A percentile compares a stretch with the other conserved stretches of the same genome.
These are phyloP conservation scores for Eupsilia transversa DNA, from an alignment of 2,888 invertebrate species.

Conservation along the genomic window DNA sequence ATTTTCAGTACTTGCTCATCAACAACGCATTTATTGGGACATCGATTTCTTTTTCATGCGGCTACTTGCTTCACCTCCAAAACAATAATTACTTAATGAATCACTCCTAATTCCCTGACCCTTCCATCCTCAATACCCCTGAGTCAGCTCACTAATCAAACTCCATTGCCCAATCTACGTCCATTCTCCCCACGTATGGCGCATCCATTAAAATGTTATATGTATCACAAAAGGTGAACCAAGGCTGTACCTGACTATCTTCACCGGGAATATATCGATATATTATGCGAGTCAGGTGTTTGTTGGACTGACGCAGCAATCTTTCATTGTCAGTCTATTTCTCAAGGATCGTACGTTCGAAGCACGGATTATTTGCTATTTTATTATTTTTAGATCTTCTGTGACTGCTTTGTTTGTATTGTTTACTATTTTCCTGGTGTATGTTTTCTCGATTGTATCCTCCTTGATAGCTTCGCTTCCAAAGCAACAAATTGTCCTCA, in stretches of 20 bases:
- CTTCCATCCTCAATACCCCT: slow-evolving; percentile 37
- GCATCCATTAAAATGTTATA: slow-evolving; percentile 62
- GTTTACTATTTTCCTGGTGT: slow-evolving; percentile 30
- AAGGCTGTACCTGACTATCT: slow-evolving; percentile 62
- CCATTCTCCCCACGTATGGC: slow-evolving; percentile 61
- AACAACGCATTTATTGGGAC: not conserved
- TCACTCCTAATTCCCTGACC: slow-evolving; percentile 30
- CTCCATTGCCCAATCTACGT: slow-evolving; percentile 57
- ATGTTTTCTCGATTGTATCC: slow-evolving; percentile 5
- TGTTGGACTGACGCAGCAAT: slow-evolving; percentile 46
- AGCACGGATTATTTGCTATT: slow-evolving; percentile 62
- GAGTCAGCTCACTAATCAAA: slow-evolving; percentile 48
- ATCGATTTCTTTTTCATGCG: not conserved
- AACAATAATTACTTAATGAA: slow-evolving; percentile 6
- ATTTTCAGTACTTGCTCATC: not conserved
- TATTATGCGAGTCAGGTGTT: slow-evolving; percentile 65
- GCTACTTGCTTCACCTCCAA: slow-evolving; percentile 1
- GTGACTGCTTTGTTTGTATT: slow-evolving; percentile 25
- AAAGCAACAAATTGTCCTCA: too few relatives aligned
- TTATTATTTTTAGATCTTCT: slow-evolving; percentile 58
- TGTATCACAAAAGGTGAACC: slow-evolving; percentile 59
- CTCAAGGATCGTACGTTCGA: slow-evolving; percentile 61
- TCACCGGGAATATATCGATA: slow-evolving; percentile 51
- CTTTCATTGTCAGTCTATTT: slow-evolving; percentile 67
- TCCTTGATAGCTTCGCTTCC: not conserved